phyloP scores from a whole-genome alignment of 2,888 invertebrate genomes.

The Diaperis boleti region DNA sequence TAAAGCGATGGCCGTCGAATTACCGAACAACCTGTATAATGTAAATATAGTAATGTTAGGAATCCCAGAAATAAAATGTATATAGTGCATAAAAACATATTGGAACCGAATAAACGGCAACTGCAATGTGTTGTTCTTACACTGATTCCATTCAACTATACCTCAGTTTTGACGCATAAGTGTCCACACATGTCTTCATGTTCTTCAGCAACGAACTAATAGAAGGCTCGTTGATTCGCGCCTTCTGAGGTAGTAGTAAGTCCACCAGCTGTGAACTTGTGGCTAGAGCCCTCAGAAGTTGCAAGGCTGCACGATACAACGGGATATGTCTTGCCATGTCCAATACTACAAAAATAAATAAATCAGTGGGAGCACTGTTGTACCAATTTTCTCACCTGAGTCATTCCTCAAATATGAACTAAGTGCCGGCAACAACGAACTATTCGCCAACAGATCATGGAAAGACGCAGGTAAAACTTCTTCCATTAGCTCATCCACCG shows the following conservation, averaged over 20 bases:
- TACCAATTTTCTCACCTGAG: conserved; percentile 72
- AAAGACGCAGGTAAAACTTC: conserved; percentile 76
- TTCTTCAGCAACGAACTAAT: conserved; percentile 83
- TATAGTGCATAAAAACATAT: too few species aligned
- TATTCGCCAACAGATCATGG: conserved; percentile 81
- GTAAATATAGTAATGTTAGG: too few species aligned
- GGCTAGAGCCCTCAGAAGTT: conserved; percentile 82
- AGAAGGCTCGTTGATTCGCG: conserved; percentile 68
- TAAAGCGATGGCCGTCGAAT: too few species aligned
- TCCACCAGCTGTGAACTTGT: conserved; percentile 71
- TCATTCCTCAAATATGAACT: conserved; percentile 94
- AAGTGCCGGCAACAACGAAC: conserved; percentile 88
- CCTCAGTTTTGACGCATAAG: conserved; percentile 88
- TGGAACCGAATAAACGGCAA: too few species aligned
- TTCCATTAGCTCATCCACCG: conserved; percentile 65
- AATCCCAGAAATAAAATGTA: too few species aligned
- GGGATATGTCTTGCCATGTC: conserved; percentile 98
- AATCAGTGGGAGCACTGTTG: background rate
- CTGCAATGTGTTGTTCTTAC: too few species aligned
- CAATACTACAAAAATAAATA: conserved; percentile 71
- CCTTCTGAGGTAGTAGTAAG: conserved; percentile 73
- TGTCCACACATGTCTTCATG: conserved; percentile 93
- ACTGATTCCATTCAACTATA: conserved; percentile 55
- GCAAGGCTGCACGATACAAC: conserved; percentile 87
- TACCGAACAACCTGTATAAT: too few species aligned